These are phyloP conservation scores for Halcyon malimbica DNA, from an alignment of 2,113 vertebrate species.

Conservation along the genomic window DNA sequence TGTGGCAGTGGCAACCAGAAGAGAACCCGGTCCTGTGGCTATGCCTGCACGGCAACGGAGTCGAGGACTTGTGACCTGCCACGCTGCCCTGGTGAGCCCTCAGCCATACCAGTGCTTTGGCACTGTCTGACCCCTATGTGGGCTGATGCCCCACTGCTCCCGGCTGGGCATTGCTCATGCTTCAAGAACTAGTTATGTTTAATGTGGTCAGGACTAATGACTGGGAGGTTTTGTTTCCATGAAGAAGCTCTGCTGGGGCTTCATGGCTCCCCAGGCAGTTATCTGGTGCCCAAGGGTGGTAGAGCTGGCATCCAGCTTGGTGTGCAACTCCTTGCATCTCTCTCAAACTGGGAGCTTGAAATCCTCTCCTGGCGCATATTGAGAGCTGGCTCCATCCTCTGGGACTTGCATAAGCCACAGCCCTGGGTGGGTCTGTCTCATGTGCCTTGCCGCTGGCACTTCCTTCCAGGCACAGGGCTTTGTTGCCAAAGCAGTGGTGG, in stretches of 20 bases:
- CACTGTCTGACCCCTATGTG: not conserved
- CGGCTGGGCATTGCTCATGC: not conserved
- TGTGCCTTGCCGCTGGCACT: not conserved
- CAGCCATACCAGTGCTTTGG: not conserved
- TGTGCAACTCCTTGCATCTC: not conserved
- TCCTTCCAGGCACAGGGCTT: not conserved
- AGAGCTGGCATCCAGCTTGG: not conserved
- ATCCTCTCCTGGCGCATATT: not conserved
- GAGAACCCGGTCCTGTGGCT: constrained; percentile 87
- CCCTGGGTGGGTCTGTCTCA: not conserved
- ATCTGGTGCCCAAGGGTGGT: not conserved
- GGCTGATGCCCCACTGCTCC: not conserved
- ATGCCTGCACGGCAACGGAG: constrained; percentile 85
- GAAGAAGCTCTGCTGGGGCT: not conserved
- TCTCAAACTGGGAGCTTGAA: not conserved
- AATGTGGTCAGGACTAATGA: not conserved
- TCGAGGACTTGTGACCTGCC: constrained; percentile 82
- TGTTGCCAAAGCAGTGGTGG: not conserved
- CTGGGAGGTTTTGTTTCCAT: not conserved
- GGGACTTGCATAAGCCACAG: not conserved
- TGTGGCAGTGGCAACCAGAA: constrained; percentile 85
- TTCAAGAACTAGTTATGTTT: not conserved
- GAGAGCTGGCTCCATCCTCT: not conserved
- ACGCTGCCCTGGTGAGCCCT: constrained; percentile 83
- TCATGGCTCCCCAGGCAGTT: not conserved